Percentiles rank a stretch among this genome's conserved stretches.
Evolutionary conservation across 2,113 vertebrate genomes (phyloP).

Genomic region (Platysternon megacephalum): DNA sequence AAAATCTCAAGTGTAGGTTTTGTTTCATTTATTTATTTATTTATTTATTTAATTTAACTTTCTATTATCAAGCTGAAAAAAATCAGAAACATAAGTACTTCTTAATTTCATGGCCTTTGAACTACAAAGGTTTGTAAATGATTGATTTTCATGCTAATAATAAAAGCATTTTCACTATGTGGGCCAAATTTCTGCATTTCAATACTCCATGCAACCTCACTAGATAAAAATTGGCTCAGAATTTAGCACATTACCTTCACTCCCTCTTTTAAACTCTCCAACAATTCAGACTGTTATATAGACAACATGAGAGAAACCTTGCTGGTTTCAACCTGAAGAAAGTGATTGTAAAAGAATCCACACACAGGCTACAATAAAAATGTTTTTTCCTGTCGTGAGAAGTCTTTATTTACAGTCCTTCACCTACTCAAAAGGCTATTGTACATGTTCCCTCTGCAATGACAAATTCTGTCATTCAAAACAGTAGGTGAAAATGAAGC

Average conservation of each 20-base stretch:
- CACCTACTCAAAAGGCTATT: not conserved
- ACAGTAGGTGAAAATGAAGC: not conserved
- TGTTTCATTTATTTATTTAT: not conserved
- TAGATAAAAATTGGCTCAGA: not conserved
- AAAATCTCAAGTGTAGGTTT: conserved; percentile 9
- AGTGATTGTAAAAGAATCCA: conserved; percentile 7
- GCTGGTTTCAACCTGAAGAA: not conserved
- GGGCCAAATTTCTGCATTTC: not conserved
- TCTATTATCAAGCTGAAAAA: conserved; percentile 37
- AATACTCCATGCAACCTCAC: not conserved
- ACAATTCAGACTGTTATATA: conserved; percentile 20
- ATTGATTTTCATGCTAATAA: not conserved
- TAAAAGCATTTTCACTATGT: not conserved
- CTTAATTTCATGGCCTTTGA: not conserved
- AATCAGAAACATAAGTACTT: not conserved
- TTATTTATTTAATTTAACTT: conserved; percentile 29
- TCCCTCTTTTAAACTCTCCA: not conserved
- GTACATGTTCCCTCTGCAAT: not conserved
- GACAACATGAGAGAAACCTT: not conserved
- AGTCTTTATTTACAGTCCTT: not conserved
- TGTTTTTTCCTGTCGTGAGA: not conserved
- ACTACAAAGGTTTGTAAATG: not conserved
- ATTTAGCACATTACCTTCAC: not conserved
- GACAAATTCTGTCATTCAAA: not conserved
- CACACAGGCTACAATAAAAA: not conserved